A percentile compares a stretch with the other conserved stretches of the same genome.
phyloP scores from a whole-genome alignment of 2,113 vertebrate genomes.

The Corapipo altera region DNA sequence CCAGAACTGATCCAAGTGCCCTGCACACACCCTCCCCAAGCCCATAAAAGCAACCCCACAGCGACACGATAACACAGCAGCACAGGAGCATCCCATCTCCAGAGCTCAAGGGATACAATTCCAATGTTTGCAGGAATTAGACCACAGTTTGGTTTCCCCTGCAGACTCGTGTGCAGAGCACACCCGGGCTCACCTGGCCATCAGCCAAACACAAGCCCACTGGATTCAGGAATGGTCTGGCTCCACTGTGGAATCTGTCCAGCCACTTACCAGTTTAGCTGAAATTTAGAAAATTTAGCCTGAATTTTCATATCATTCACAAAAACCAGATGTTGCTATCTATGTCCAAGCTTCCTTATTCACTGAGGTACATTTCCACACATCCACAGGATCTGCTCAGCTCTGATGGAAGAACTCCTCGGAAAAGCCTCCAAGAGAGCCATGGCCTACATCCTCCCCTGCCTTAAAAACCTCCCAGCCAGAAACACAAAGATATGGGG shows the following conservation, averaged over 20 bases:
- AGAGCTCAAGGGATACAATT: fast-evolving
- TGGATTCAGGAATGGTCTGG: neutral
- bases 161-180: neutral
- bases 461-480: neutral
- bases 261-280: neutral
- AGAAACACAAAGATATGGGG: neutral
- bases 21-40: neutral
- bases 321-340: neutral
- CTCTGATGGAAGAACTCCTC: neutral
- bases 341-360: neutral
- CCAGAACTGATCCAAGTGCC: neutral
- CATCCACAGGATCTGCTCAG: neutral
- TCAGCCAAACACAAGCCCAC: fast-evolving
- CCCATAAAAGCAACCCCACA: neutral
- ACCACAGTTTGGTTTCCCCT: neutral
- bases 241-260: neutral
- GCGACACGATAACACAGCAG: fast-evolving
- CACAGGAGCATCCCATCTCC: neutral
- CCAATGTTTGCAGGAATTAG: neutral
- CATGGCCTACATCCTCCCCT: neutral
- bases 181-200: neutral
- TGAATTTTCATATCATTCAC: neutral
- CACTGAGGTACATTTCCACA: neutral
- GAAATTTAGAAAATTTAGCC: neutral
- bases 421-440: neutral